phyloP scores from a whole-genome alignment of 2,797 vertebrate species.

The Enteromius viviparus region DNA sequence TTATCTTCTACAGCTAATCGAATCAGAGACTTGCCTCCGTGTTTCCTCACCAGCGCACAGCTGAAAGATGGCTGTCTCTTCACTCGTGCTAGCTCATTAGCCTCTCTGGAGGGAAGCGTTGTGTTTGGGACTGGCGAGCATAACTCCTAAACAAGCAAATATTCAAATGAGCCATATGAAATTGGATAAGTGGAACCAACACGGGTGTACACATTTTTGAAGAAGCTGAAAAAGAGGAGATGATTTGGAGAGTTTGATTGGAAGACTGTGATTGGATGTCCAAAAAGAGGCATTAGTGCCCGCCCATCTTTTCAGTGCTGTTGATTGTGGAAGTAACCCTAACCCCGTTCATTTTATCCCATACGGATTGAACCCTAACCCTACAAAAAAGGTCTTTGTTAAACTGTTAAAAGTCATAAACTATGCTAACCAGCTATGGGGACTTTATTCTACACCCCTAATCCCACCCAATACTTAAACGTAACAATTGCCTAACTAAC shows the following conservation, averaged over 20 bases:
- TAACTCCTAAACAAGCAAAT: conserved; percentile 17
- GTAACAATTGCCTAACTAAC: too few species aligned
- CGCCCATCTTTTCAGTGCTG: neutral
- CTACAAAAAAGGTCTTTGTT: too few species aligned
- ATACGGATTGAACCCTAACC: neutral
- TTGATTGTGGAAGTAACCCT: neutral
- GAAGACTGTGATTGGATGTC: conserved; percentile 5
- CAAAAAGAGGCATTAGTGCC: neutral
- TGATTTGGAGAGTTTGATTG: neutral
- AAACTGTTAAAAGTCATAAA: neutral
- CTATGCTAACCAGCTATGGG: neutral
- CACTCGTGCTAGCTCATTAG: conserved; percentile 32
- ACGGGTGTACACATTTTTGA: neutral
- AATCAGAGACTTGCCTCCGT: conserved; percentile 7
- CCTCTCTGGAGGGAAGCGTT: neutral
- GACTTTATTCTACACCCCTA: too few species aligned
- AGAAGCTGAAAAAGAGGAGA: conserved; percentile 6
- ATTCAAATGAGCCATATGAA: conserved; percentile 21
- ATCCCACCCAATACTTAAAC: too few species aligned
- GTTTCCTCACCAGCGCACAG: conserved; percentile 5
- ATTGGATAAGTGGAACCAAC: neutral
- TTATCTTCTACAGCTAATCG: conserved; percentile 25
- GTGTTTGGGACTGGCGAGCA: neutral
- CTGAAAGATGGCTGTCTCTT: conserved; percentile 15
- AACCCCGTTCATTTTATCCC: too few species aligned